Evolutionary conservation across 2,888 invertebrate species (phyloP).

Genomic region (Drosophila peninsularis): DNA sequence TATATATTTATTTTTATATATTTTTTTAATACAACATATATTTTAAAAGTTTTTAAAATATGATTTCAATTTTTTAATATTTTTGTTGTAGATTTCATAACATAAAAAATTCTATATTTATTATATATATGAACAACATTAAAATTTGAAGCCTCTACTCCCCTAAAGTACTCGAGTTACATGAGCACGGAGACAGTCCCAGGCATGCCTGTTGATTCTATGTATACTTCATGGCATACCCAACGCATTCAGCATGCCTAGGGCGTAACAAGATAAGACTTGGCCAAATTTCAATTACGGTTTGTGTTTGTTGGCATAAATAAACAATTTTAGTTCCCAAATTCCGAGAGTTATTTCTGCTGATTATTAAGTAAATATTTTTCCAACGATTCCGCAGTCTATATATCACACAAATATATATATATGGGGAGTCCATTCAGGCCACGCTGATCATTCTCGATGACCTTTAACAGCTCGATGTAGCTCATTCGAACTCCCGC

Average conservation of each 20-base stretch:
- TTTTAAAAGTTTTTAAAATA: too few species aligned
- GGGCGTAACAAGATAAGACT: neutral
- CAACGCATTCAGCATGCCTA: too few species aligned
- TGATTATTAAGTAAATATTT: conserved; percentile 6
- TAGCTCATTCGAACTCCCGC: conserved; percentile 32
- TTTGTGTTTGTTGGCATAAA: conserved; percentile 1
- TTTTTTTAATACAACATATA: too few species aligned
- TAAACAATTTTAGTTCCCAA: neutral
- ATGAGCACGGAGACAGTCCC: too few species aligned
- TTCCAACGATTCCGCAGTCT: neutral
- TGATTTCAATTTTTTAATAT: too few species aligned
- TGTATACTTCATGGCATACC: neutral
- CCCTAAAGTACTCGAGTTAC: too few species aligned
- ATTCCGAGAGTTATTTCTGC: neutral
- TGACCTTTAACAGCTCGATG: conserved; percentile 36
- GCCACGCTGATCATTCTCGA: conserved; percentile 1
- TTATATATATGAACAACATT: too few species aligned
- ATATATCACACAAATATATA: neutral
- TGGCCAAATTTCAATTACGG: conserved; percentile 11
- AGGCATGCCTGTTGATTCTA: too few species aligned
- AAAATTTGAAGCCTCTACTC: too few species aligned
- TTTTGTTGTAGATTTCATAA: too few species aligned
- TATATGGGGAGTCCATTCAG: conserved; percentile 25
- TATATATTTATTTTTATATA: too few species aligned
- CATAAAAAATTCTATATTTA: too few species aligned